Evolutionary conservation across 2,888 invertebrate species (phyloP).

Genomic region (Rhopalosiphum nymphaeae): DNA sequence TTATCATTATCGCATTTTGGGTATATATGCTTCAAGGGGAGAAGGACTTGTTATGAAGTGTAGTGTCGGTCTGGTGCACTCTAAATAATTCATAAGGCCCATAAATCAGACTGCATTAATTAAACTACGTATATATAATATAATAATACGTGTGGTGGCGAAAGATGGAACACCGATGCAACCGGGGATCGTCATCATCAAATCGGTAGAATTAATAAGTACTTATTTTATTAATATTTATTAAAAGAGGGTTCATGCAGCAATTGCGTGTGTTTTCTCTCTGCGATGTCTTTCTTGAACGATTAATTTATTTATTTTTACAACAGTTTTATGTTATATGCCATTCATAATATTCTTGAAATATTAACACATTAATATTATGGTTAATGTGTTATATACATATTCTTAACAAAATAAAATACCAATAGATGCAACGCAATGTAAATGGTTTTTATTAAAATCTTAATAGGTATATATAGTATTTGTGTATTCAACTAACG

Average conservation of each 20-base stretch:
- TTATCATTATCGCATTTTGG: slow-evolving; percentile 56
- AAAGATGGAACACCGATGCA: slow-evolving; percentile 21
- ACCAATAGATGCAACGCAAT: background rate
- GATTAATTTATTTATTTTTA: slow-evolving; percentile 46
- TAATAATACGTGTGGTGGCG: slow-evolving; percentile 45
- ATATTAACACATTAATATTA: background rate
- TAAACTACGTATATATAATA: slow-evolving; percentile 57
- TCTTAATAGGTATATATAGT: background rate
- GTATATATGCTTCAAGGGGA: slow-evolving; percentile 37
- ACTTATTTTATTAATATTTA: slow-evolving; percentile 65
- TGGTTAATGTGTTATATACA: background rate
- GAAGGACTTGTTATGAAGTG: slow-evolving; percentile 43
- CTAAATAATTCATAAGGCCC: slow-evolving; percentile 64
- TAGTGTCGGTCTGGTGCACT: slow-evolving; percentile 60
- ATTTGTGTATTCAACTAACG: background rate
- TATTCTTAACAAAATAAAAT: background rate
- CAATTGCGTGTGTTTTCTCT: slow-evolving; percentile 40
- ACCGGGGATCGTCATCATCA: slow-evolving; percentile 37
- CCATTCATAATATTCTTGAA: background rate
- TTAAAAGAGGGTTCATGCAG: slow-evolving; percentile 47
- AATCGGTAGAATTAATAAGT: slow-evolving; percentile 65
- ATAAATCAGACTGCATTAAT: slow-evolving; percentile 64
- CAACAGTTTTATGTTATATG: background rate
- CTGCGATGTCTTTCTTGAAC: background rate
- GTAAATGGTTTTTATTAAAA: background rate